These are phyloP conservation scores for Lumbricus terrestris DNA, from an alignment of 2,888 invertebrate genomes.

Conservation along the genomic window DNA sequence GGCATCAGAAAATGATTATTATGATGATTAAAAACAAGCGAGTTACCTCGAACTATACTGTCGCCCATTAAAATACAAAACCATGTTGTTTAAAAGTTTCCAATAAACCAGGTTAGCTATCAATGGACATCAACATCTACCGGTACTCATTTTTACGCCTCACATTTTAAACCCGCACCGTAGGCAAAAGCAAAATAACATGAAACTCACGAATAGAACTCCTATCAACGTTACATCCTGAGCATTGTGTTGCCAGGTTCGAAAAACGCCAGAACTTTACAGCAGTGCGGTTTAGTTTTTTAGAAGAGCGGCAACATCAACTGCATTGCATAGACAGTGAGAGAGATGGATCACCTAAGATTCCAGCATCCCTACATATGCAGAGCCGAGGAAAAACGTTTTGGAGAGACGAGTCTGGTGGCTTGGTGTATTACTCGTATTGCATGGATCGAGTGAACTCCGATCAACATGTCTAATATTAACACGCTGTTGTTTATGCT, in stretches of 20 bases:
- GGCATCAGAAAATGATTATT: too few species aligned
- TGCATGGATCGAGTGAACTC: background rate
- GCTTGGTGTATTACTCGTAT: background rate
- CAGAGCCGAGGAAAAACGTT: background rate
- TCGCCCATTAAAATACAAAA: too few species aligned
- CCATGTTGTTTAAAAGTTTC: too few species aligned
- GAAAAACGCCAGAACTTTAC: background rate
- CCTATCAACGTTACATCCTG: background rate
- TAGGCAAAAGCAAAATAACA: too few species aligned
- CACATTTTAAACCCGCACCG: background rate
- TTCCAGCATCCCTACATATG: background rate
- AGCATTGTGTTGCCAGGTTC: background rate
- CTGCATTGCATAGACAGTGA: too few species aligned
- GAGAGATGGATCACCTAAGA: background rate
- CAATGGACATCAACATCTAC: background rate
- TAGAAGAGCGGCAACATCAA: background rate
- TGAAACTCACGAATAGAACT: background rate
- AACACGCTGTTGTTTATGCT: background rate
- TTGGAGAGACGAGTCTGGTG: background rate
- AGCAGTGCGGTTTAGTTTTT: background rate
- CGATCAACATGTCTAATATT: background rate
- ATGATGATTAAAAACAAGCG: too few species aligned
- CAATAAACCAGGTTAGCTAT: too few species aligned
- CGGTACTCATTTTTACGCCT: background rate
- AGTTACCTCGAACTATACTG: too few species aligned